Evolutionary conservation across 2,113 vertebrate genomes (phyloP).

Genomic region (Macaca mulatta): DNA sequence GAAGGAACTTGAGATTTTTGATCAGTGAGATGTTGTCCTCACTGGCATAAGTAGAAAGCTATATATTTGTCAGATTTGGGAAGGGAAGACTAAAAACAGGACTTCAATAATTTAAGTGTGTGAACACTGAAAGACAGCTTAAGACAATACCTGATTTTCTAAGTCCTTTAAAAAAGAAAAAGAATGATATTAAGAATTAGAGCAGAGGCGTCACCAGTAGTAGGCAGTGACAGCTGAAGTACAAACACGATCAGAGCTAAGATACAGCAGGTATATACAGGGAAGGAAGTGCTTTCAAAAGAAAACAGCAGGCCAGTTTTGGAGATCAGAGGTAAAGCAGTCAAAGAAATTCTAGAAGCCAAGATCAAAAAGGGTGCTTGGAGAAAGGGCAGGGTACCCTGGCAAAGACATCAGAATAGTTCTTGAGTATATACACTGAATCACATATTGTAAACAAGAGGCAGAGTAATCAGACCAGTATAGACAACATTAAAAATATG

Average conservation of each 20-base stretch:
- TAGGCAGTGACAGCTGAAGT: neutral
- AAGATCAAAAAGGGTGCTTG: slow-evolving; percentile 40
- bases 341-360: slow-evolving; percentile 55
- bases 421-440: slow-evolving; percentile 18
- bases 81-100: neutral
- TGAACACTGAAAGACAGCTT: neutral
- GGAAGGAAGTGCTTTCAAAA: slow-evolving; percentile 54
- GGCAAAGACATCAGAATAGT: slow-evolving; percentile 42
- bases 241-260: neutral
- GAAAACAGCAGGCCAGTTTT: slow-evolving; percentile 12
- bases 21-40: neutral
- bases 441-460: slow-evolving; percentile 41
- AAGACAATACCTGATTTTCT: neutral
- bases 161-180: neutral
- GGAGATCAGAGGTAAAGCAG: slow-evolving; percentile 38
- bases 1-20: neutral
- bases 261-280: neutral
- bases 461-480: neutral
- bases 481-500: slow-evolving; percentile 40
- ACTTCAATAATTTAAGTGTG: neutral
- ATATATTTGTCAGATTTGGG: neutral
- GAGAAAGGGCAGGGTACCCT: slow-evolving; percentile 15
- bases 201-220: neutral
- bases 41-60: neutral
- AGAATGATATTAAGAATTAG: neutral